Evolutionary conservation across 2,113 vertebrate species (phyloP), one percentile per base, ranked within the genome.

Genomic region (Chiloscyllium plagiosum): DNA sequence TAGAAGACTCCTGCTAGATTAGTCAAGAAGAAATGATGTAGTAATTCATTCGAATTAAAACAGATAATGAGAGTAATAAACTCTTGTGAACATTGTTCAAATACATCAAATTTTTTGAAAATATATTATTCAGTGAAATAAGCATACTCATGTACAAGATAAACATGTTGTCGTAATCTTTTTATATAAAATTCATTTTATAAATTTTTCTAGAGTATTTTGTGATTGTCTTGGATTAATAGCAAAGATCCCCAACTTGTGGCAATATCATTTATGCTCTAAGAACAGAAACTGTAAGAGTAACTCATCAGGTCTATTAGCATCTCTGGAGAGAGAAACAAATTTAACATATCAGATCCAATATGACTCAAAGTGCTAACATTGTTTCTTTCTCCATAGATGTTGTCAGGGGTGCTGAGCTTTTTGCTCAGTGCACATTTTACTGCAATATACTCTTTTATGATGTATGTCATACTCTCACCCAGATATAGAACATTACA

Each of bases 11-110:
- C 52, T 72, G 93, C 68, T 1, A 50, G 68, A 42, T 42, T 52
- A 70, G n/a, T 70, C 37, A 68, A 94, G 93, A 68, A 94, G 66
- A 70, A 94, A 94, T 94, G 93, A 94, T 69, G 37, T 70, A 70
- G 22, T 94, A 95, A 95, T 95, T 50, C 13, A 52, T 95, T 52
- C 29, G 69, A 95, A 76, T 76, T 72, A 33, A 95, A 52, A 69
- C 42, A 72, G 68, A 26, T 95, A 95, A 95, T 76, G 22, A 42
- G 26, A 33, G 24, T 76, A 95, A 95, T 95, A 70, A 29, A 95
- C 8, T 4, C 87, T 90, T 10, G 19, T 72, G 56, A 17, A 93
- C 56, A 17, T 26, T 95, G 69, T 47, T 52, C 24, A 95, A 42
- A 68, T 94, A 29, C 8, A 50, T 94, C 70, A 95, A 20, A 66